Base-by-base conservation (phyloP, 2,113 vertebrate genomes). In the Kobus ellipsiprymnus region DNA sequence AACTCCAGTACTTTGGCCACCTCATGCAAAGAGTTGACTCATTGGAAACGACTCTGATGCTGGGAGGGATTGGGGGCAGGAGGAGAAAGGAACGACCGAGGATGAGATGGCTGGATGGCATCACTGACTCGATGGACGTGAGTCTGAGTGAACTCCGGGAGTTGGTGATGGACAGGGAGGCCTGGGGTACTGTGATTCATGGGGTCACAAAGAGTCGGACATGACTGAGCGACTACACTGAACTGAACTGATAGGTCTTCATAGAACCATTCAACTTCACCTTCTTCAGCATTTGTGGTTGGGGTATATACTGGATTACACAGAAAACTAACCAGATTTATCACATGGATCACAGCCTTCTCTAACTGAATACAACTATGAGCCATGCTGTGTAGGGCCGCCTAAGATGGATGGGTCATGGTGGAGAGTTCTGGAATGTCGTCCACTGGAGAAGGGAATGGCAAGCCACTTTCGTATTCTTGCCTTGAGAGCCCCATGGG, bases 401-500 rank as follows among this genome's bases (percentile, higher is more conserved):
- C 21, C n/a, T 40, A 40, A 71, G n/a, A 40, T 0, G n/a, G n/a
- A 74, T 0, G 4, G n/a, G 67, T 74, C 67, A 40, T 71, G 67
- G 67, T 23, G n/a, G n/a, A 40, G n/a, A 40, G 67, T 40, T 40
- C 67, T 71, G n/a, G 23, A 71, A 71, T 71, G n/a, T 9, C 33
- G 15, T 71, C 67, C 67, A 40, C 67, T 71, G 67, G 17, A 36
- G 67, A 71, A 23, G 19, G 67, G 9, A 12, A 71, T 71, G n/a
- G 67, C 67, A 71, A 71, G 36, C n/a, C 67, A 23, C n/a, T 36
- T 40, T 71, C 0, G 0, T 71, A 71, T 71, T 71, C n/a, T 71
- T 71, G 67, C 19, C 67, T 23, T 36, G 67, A 36, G 67, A 71
- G n/a, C 67, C 9, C 67, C 67, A 71, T 23, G 67, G 36, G n/a